Evolutionary conservation across 2,888 invertebrate genomes (phyloP), one percentile per base, ranked within the genome.

Genomic region (Maniola hyperantus): DNA sequence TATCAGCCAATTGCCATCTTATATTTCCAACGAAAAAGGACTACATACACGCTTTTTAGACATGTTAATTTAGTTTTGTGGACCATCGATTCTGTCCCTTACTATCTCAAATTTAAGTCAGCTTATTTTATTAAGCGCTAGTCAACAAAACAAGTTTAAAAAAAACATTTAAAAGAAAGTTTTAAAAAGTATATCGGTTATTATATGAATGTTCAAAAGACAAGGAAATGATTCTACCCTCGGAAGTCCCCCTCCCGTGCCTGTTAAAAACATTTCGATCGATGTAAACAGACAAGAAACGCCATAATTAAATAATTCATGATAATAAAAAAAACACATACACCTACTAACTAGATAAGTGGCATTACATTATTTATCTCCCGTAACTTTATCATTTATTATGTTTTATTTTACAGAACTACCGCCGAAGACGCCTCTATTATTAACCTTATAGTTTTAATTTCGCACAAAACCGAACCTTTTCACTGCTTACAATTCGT

Each of bases 271-370:
- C 75, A 71, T 80, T 79, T 77, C 79, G 82, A 73, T 77, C 79
- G 82, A 73, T 83, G 80, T 83, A 83, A 83, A 87, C 85, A 83
- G 82, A 84, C 83, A 83, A 81, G n/a, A 86, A 83, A 82, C 80
- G 79, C 76, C 83, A 84, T 80, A 74, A 82, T 84, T 84, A 87
- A 87, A 87, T 84, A 84, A 85, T 85, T 74, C 77, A 87, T 84
- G 84, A 80, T 82, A 81, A 34, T 55, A 39, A 60, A 15, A 72
- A 85, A 88, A 87, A 88, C 82, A 82, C 83, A 83, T 90, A 84
- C 85, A 81, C 89, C 89, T 90, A 90, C 83, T 76, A 85, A 85
- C 91, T 90, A 90, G 78, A 86, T 79, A 84, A 86, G 89, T 85
- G 85, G 85, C 84, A 79, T 68, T 66, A 79, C 79, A 76, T 72